Percentiles rank a stretch among this genome's conserved stretches.
These are phyloP conservation scores for Eupithecia centaureata DNA, from an alignment of 2,888 invertebrate genomes.

Conservation along the genomic window DNA sequence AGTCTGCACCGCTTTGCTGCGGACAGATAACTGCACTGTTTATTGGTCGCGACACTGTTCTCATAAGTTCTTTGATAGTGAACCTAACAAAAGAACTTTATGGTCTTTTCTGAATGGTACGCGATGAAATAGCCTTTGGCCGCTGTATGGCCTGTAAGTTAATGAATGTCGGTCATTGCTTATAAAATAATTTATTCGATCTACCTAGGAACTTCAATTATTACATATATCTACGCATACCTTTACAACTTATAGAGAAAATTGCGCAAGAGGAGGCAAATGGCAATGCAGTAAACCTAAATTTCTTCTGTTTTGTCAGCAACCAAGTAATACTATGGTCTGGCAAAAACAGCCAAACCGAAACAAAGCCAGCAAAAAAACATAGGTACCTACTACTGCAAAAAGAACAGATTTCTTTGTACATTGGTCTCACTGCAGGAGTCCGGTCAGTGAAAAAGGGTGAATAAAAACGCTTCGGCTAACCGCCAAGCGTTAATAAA, in stretches of 20 bases:
- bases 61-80: conserved; percentile 48
- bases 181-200: too few species aligned
- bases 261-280: not conserved
- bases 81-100: conserved; percentile 31
- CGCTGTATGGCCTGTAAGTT: conserved; percentile 4
- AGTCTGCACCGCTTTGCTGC: conserved; percentile 40
- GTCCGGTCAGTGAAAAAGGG: conserved; percentile 66
- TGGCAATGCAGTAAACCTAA: not conserved
- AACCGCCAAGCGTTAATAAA: conserved; percentile 81
- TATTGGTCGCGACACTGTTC: conserved; percentile 54
- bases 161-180: not conserved
- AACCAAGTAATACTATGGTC: not conserved
- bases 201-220: not conserved
- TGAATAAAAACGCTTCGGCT: conserved; percentile 72
- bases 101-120: conserved; percentile 32
- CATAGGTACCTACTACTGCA: conserved; percentile 40
- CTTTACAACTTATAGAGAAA: not conserved
- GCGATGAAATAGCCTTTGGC: conserved; percentile 22
- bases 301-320: not conserved
- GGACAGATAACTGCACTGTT: conserved; percentile 59
- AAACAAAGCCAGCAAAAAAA: conserved; percentile 45
- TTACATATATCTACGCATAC: too few species aligned
- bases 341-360: conserved; percentile 12
- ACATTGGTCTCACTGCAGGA: conserved; percentile 60
- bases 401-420: conserved; percentile 62